A percentile compares a stretch with the other conserved stretches of the same genome.
These are phyloP conservation scores for Catagonus wagneri DNA, from an alignment of 2,113 vertebrate genomes.

Conservation along the genomic window DNA sequence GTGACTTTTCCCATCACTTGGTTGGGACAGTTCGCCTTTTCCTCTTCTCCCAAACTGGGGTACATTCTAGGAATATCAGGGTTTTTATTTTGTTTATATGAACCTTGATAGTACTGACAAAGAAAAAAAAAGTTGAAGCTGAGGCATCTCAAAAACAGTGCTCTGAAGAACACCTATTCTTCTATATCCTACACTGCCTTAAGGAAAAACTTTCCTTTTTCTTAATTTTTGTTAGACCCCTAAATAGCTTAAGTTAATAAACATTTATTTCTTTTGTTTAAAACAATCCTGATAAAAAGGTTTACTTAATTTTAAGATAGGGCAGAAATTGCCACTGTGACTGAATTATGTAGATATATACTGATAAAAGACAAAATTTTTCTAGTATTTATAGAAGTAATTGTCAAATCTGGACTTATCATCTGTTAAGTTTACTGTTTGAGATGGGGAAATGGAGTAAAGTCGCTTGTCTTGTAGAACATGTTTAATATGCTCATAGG, in stretches of 20 bases:
- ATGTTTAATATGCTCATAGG: neutral
- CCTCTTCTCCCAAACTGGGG: neutral
- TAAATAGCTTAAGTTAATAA: neutral
- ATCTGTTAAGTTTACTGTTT: neutral
- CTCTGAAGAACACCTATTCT: neutral
- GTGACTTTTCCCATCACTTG: neutral
- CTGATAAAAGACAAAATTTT: neutral
- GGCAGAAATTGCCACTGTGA: neutral
- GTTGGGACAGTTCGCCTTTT: neutral
- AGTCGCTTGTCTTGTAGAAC: neutral
- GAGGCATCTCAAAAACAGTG: neutral
- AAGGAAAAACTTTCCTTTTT: neutral
- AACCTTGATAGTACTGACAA: neutral
- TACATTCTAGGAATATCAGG: neutral
- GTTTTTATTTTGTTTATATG: neutral
- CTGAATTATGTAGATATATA: neutral
- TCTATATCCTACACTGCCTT: neutral
- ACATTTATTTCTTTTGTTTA: neutral
- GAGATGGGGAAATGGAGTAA: neutral
- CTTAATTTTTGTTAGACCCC: neutral
- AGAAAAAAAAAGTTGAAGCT: neutral
- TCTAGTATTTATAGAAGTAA: neutral
- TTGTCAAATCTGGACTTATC: neutral
- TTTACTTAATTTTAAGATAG: constrained; percentile 28
- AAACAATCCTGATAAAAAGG: neutral